Evolutionary conservation across 2,113 vertebrate species (phyloP).

Genomic region (Numida meleagris): DNA sequence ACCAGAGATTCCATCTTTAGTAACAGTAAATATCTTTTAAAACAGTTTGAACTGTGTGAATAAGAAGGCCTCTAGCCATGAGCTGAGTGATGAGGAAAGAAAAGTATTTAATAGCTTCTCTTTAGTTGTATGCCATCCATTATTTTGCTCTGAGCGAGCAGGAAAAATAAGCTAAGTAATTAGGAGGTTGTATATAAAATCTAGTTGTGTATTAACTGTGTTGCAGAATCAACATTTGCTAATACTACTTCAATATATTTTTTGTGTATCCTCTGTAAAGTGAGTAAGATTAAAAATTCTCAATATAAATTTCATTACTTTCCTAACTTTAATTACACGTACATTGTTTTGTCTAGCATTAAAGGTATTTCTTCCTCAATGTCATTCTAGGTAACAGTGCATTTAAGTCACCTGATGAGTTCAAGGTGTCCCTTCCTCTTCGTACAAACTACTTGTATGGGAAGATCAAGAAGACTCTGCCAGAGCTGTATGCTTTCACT

Average conservation of each 20-base stretch:
- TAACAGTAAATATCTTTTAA: background rate
- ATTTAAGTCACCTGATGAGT: slow-evolving; percentile 95
- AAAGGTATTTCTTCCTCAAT: background rate
- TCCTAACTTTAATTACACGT: background rate
- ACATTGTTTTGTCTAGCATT: background rate
- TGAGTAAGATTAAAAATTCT: background rate
- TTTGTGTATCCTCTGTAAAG: background rate
- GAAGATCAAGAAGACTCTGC: slow-evolving; percentile 95
- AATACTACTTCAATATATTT: background rate
- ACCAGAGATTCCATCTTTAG: background rate
- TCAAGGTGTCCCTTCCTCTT: slow-evolving; percentile 94
- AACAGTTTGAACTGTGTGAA: background rate
- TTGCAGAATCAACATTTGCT: background rate
- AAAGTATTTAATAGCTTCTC: background rate
- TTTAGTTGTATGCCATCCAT: background rate
- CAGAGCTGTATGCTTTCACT: slow-evolving; percentile 96
- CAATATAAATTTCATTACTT: background rate
- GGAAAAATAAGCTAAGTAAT: background rate
- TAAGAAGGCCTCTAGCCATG: background rate
- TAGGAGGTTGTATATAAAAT: background rate
- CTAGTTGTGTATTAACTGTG: background rate
- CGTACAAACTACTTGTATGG: slow-evolving; percentile 97
- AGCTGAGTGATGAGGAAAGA: background rate
- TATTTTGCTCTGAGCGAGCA: background rate
- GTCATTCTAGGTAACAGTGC: slow-evolving; percentile 85